Base-by-base conservation (phyloP, 2,113 vertebrate species). In the Amphiprion ocellaris region DNA sequence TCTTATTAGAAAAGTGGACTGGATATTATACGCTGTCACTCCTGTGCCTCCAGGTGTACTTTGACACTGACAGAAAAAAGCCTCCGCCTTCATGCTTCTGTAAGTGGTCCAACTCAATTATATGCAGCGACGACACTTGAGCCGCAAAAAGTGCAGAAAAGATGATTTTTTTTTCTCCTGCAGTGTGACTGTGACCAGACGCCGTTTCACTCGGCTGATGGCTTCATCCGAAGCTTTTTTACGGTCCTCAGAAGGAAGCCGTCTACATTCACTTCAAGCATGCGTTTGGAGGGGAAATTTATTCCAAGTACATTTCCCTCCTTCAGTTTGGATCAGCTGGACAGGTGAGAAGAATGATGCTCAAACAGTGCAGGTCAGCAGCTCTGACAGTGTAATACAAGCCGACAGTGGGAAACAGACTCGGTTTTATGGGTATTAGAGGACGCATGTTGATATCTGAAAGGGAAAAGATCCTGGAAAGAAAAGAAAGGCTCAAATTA, bases 1-100 rank as follows among this genome's bases (percentile, higher is more conserved):
- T 68, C 52, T 53, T 46, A 79, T 78, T 56, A 77, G 60, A 46
- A 39, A 63, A 71, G 59, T 76, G 77, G 68, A 68, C 69, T 10
- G 16, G 44, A 83, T 76, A 69, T 88, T 61, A 70, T 30, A 71
- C 16, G 33, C 84, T 69, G 79, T 81, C 74, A 58, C 23, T 72
- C 79, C n/a, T 10, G 58, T 30, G 66, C 79, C 62, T 65, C 59
- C 65, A 79, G 73, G 76, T 28, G 59, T 28, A 12, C 52, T 82
- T 6, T 64, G 46, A 79, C 74, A 64, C 17, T 54, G 74, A 68
- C 52, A 65, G 75, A 37, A 68, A 72, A 72, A 77, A 59, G 26
- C 58, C 15, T 63, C 12, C 12, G 12, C 65, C 63, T 72, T 78
- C 70, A 81, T 46, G 76, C 23, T 44, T 47, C 69, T 24, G 11